Evolutionary conservation across 2,113 vertebrate species (phyloP).

Genomic region (Periophthalmodon schlosseri): DNA sequence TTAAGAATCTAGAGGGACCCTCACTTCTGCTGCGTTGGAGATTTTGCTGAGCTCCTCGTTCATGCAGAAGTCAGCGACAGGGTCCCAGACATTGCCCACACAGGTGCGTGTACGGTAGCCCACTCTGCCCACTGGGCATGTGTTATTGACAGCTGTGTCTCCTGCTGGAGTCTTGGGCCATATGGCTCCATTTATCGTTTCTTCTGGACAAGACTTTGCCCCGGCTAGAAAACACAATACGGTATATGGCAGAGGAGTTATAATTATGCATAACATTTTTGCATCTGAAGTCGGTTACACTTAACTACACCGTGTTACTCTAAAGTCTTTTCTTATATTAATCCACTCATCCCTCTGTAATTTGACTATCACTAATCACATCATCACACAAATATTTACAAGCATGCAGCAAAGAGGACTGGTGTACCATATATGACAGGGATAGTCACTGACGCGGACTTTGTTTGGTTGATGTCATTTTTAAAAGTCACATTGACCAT

Average conservation of each 20-base stretch:
- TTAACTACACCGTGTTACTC: too few relatives aligned
- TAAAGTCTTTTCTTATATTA: too few relatives aligned
- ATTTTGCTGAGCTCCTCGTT: constrained; percentile 33
- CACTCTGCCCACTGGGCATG: constrained; percentile 24
- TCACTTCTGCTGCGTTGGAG: constrained; percentile 48
- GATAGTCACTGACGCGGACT: not conserved
- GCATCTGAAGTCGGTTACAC: too few relatives aligned
- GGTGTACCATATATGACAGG: constrained; percentile 62
- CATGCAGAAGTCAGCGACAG: constrained; percentile 34
- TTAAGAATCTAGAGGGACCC: not conserved
- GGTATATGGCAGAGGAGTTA: not conserved
- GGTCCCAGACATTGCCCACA: rapidly evolving
- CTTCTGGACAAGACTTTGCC: rapidly evolving
- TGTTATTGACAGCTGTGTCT: constrained; percentile 15
- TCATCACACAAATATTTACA: not conserved
- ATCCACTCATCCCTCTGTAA: too few relatives aligned
- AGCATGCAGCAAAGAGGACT: not conserved
- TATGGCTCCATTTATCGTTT: rapidly evolving
- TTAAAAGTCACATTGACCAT: constrained; percentile 16
- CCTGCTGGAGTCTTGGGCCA: constrained; percentile 64
- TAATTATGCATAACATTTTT: not conserved
- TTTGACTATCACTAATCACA: too few relatives aligned
- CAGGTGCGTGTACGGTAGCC: constrained; percentile 63
- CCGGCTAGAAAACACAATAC: not conserved
- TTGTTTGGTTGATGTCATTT: not conserved